Evolutionary conservation across 2,888 invertebrate genomes (phyloP), one percentile per base, ranked within the genome.

Genomic region (Meta bourneti): DNA sequence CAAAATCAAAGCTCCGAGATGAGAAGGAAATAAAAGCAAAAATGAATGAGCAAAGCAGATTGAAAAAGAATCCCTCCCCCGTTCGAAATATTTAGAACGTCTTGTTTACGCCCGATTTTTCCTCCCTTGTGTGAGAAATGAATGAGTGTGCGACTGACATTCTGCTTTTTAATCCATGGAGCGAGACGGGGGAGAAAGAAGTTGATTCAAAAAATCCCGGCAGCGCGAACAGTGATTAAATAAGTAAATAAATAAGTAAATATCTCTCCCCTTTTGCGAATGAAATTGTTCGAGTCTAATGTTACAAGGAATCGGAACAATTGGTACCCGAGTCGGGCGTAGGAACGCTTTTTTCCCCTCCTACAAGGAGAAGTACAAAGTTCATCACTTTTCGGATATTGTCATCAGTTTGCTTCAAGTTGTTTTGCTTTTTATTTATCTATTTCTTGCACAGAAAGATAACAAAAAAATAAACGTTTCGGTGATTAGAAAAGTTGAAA

Each of bases 271-370:
- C 61, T 61, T 85, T 74, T 79, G 54, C 74, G 81, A 81, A 80
- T 80, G 85, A 78, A 90, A 90, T 80, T 85, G 90, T 83, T 86
- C 85, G 85, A 51, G 80, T 90, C 80, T 90, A 81, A 85, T 90
- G 85, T 90, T 90, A 90, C 90, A 80, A 90, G 85, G 85, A 90
- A 90, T 90, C 90, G 90, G 90, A 81, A 90, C 90, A 81, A 90
- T 90, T 90, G 90, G 74, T 81, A 20, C 69, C 61, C 16, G 34
- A 34, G 71, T 85, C 82, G 75, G 69, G 70, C 69, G 34, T 70
- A 85, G 72, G n/a, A 20, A 48, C 48, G 19, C 78, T 81, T 81
- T 34, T 75, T 80, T 49, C 69, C 16, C 70, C 16, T 71, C 19
- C 70, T 74, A 71, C 48, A 11, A 19, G 20, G 7, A 51, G 51